phyloP scores from a whole-genome alignment of 2,797 vertebrate genomes.

The Oreonectes daqikongensis region DNA sequence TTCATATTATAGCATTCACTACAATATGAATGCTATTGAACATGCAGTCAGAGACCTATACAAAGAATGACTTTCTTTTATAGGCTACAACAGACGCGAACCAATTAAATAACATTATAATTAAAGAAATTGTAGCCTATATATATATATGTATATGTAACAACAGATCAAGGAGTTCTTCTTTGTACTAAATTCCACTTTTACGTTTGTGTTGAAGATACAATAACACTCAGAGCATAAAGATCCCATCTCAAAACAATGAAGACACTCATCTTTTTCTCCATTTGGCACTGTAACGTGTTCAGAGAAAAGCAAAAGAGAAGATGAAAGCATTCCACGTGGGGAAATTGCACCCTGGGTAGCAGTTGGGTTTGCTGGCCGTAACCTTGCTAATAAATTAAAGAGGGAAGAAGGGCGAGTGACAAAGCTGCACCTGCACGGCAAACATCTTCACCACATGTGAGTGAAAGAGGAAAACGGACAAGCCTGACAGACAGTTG shows the following conservation, averaged over 20 bases:
- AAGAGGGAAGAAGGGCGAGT: slow-evolving; percentile 64
- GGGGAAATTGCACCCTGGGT: slow-evolving; percentile 70
- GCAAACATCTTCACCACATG: slow-evolving; percentile 59
- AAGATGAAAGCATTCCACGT: slow-evolving; percentile 90
- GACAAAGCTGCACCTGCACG: slow-evolving; percentile 81
- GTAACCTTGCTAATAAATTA: slow-evolving; percentile 84
- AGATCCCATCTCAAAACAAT: not conserved
- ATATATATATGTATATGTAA: not conserved
- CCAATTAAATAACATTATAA: not conserved
- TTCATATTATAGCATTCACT: slow-evolving; percentile 6
- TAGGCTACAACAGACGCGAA: not conserved
- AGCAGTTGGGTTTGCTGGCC: slow-evolving; percentile 75
- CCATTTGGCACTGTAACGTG: slow-evolving; percentile 65
- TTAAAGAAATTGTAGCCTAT: not conserved
- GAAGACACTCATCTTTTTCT: slow-evolving; percentile 31
- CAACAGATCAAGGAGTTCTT: not conserved
- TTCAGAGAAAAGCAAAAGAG: slow-evolving; percentile 55
- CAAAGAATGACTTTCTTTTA: not conserved
- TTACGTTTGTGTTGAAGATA: not conserved
- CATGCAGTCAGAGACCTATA: not conserved
- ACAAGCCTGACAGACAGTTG: slow-evolving; percentile 38
- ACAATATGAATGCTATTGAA: not conserved
- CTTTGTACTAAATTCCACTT: not conserved
- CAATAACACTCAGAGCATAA: not conserved
- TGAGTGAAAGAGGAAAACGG: slow-evolving; percentile 44